These are phyloP conservation scores for Thalpophila matura DNA, from an alignment of 2,888 invertebrate species.

Conservation along the genomic window DNA sequence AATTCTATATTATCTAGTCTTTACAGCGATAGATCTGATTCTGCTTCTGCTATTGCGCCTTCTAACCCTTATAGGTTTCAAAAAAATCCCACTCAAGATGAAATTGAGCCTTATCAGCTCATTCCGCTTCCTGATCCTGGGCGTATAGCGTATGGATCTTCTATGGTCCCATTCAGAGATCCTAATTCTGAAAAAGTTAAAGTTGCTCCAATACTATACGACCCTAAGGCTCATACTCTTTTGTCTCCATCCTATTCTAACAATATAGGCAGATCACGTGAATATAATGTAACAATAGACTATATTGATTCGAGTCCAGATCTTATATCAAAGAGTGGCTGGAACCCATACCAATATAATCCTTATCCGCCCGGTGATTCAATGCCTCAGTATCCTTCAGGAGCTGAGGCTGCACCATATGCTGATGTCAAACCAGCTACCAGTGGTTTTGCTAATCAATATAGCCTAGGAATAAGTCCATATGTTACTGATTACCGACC, in stretches of 20 bases:
- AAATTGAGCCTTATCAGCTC: not conserved
- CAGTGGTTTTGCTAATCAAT: slow-evolving; percentile 19
- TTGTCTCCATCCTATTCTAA: slow-evolving; percentile 2
- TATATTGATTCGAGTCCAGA: slow-evolving; percentile 2
- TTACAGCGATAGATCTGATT: not conserved
- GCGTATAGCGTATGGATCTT: not conserved
- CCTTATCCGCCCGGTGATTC: slow-evolving; percentile 26
- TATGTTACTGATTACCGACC: slow-evolving; percentile 29
- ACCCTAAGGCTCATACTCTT: not conserved
- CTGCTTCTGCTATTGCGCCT: not conserved
- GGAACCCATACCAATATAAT: slow-evolving; percentile 23
- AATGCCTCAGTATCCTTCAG: slow-evolving; percentile 50
- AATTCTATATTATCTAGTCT: slow-evolving; percentile 15
- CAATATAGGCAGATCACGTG: slow-evolving; percentile 11
- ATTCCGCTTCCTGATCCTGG: not conserved
- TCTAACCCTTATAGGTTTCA: not conserved
- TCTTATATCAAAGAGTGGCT: slow-evolving; percentile 22
- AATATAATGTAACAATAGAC: slow-evolving; percentile 16
- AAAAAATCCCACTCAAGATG: not conserved
- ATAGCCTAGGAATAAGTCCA: slow-evolving; percentile 22
- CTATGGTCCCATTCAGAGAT: not conserved
- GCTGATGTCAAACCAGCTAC: slow-evolving; percentile 29
- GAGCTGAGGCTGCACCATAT: slow-evolving; percentile 36
- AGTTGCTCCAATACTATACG: not conserved
- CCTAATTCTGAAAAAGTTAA: not conserved